Percentiles rank a stretch among this genome's conserved stretches.
phyloP scores from a whole-genome alignment of 2,113 vertebrate species.

The Colinus virginianus region DNA sequence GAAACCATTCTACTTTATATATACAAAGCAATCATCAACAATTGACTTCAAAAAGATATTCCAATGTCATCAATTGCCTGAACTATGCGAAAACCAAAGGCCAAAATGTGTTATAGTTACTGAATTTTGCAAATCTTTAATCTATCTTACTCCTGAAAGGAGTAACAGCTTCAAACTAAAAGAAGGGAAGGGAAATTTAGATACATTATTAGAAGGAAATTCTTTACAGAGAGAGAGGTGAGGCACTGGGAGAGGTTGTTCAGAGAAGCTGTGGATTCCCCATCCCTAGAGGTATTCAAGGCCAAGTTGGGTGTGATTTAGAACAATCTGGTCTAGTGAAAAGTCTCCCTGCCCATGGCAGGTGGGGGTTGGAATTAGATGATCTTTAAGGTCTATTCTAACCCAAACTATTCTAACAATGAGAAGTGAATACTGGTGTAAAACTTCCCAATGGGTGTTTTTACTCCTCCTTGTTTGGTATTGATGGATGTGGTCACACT shows the following conservation, averaged over 20 bases:
- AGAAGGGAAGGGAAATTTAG: neutral
- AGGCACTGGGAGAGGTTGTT: neutral
- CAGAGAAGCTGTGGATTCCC: neutral
- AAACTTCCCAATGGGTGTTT: neutral
- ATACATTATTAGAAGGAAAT: neutral
- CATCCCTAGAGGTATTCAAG: neutral
- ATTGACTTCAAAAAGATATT: neutral
- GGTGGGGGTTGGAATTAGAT: neutral
- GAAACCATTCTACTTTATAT: neutral
- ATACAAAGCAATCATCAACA: rapidly evolving
- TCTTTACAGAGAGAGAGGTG: neutral
- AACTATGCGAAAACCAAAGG: neutral
- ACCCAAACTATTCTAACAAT: neutral
- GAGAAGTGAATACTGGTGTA: neutral
- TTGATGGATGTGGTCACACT: neutral
- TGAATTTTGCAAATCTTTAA: neutral
- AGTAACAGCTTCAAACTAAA: neutral
- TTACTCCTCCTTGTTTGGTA: neutral
- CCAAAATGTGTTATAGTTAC: neutral
- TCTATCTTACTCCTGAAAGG: neutral
- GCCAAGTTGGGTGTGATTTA: neutral
- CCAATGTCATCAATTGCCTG: neutral
- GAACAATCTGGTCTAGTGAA: neutral
- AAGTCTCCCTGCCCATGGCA: neutral
- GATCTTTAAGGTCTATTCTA: neutral